Base-by-base conservation (phyloP, 2,113 vertebrate genomes). In the Hypocryptadius cinnamomeus region DNA sequence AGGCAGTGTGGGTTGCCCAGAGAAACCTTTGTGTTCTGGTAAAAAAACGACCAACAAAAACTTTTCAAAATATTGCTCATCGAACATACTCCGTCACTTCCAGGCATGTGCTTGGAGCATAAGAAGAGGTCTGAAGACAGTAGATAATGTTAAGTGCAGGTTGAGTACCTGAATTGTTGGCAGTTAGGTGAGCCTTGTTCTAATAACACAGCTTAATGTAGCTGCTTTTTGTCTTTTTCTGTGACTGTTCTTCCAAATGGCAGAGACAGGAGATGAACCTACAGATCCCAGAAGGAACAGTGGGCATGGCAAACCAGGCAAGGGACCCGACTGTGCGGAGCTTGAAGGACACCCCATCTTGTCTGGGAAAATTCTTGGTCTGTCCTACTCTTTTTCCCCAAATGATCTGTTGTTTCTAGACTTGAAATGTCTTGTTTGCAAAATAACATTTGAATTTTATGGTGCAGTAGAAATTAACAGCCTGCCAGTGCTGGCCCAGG, bases 311-410 rank as follows among this genome's bases (percentile, higher is more conserved):
- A 85, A 37, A 59, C 50, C 74, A 60, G 48, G 48, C 16, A 14
- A 31, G 27, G 25, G 27, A 10, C 21, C 19, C 2, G 1, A 5
- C 66, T 60, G n/a, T 57, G 64, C 1, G 0, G 30, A 48, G 35
- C 25, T 6, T 79, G 42, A 61, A 42, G 47, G 57, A 35, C 42
- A 35, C 11, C 30, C 63, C 4, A 0, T 45, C 40, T 42, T 22
- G 0, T 77, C 30, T 80, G 76, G 48, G 45, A 77, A 86, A 77
- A 13, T 63, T 11, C 37, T 47, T 68, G 40, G 15, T 64, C 71
- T 80, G 24, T 84, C 40, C 17, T 68, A 6, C 21, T n/a, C 24
- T 39, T 51, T 40, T 53, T 42, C 20, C 24, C 15, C 71, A n/a
- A 51, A 79, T 53, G 9, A 18, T 77, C 15, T 63, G 18, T 76